Conservation (phyloP, 2,113 vertebrate species). For the Brachyhypopomus occidentalis region DNA sequence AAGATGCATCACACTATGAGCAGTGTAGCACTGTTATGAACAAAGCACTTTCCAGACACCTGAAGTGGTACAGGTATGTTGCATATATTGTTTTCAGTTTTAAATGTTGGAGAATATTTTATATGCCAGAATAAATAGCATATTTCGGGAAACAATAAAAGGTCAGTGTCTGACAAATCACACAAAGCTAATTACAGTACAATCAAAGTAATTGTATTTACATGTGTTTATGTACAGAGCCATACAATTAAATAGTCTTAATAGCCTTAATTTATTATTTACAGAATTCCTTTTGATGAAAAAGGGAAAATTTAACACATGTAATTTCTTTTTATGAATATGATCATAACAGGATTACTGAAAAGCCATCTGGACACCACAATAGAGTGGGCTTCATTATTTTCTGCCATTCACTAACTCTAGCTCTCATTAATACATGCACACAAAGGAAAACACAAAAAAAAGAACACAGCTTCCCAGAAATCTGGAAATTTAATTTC, state of each 20-base stretch:
- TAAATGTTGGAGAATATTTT: background rate
- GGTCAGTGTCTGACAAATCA: background rate
- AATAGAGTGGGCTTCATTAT: background rate
- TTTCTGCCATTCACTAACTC: slow-evolving; percentile 7
- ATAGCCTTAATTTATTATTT: too few relatives aligned
- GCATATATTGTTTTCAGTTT: too few relatives aligned
- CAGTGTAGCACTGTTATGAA: too few relatives aligned
- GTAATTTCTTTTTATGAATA: too few relatives aligned
- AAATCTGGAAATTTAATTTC: background rate
- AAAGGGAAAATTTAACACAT: too few relatives aligned
- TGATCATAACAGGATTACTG: background rate
- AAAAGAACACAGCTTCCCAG: background rate
- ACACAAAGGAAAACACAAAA: background rate
- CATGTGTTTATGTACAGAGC: too few relatives aligned
- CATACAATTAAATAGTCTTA: too few relatives aligned
- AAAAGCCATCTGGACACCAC: background rate
- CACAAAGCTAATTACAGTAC: too few relatives aligned
- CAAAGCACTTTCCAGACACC: too few relatives aligned
- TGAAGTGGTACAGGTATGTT: too few relatives aligned
- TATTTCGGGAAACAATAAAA: background rate
- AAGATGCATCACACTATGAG: background rate
- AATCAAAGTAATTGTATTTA: too few relatives aligned
- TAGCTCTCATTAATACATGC: background rate
- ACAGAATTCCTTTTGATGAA: too few relatives aligned
- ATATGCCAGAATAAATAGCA: background rate